Base-by-base conservation (phyloP, 2,888 invertebrate species). In the Hyppa rectilinea region DNA sequence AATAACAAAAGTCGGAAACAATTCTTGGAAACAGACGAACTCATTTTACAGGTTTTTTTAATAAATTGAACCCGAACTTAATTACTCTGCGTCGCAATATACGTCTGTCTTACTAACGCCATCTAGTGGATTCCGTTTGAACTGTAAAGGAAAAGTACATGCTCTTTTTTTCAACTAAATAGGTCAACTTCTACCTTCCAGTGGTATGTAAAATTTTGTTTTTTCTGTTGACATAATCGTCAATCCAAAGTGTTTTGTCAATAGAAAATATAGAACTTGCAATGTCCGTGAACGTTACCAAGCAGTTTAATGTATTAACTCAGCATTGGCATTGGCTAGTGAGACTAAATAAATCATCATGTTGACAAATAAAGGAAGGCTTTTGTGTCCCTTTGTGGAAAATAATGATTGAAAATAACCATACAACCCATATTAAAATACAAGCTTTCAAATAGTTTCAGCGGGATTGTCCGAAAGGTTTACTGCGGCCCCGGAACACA, bases 101-200 rank as follows among this genome's bases (percentile, higher is more conserved):
- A 43, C 55, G 23, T 40, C 55, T 52, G 45, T 17, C 50, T 31
- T 56, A 49, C 55, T 26, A 43, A 53, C 80, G 80, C 68, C 82
- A 81, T 81, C 81, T 81, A 75, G 60, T 47, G 36, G 47, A 69
- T 38, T 52, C 20, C 36, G 14, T 49, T 34, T 23, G 80, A 81
- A 81, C 75, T 65, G 36, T 47, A 9, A 43, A 56, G 38, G 20
- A 45, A 58, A 29, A 14, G 36, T 20, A 31, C 31, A 2, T n/a
- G 34, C 40, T 29, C 26, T 26, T 49, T 40, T 69, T 70, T 55
- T 68, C 4, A 23, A 14, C 4, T 29, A 34, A 68, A 68, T n/a
- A 17, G n/a, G 36, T 20, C 6, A 34, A 9, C 31, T 38, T n/a
- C n/a, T 4, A 17, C 12, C 3, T 5, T 2, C 5, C 0, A 10